Conservation (phyloP, 2,113 vertebrate genomes). For the Kobus ellipsiprymnus region DNA sequence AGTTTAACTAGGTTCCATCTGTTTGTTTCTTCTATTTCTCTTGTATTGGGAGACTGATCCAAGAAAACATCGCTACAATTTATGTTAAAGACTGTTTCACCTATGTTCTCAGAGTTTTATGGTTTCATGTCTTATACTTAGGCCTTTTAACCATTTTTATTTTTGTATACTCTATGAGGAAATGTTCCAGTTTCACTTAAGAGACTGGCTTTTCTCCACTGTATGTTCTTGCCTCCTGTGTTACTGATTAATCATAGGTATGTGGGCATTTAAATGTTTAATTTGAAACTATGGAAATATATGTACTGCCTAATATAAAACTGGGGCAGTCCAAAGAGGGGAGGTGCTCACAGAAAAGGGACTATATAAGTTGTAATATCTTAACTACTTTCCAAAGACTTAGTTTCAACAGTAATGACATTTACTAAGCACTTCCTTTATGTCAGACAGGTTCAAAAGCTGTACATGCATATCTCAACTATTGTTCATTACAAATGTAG, state of each 20-base stretch:
- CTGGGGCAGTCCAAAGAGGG: neutral
- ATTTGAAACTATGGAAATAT: neutral
- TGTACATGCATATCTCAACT: neutral
- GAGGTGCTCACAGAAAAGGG: neutral
- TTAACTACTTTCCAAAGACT: neutral
- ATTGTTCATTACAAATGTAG: neutral
- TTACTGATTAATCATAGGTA: neutral
- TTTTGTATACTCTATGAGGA: neutral
- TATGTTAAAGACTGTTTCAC: neutral
- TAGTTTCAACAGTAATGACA: neutral
- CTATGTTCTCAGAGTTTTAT: neutral
- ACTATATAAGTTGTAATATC: neutral
- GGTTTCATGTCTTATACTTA: neutral
- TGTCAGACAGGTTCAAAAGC: neutral
- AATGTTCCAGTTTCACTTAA: neutral
- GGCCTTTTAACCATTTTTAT: neutral
- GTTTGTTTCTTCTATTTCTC: neutral
- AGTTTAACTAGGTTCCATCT: neutral
- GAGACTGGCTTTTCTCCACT: neutral
- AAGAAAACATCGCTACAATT: neutral
- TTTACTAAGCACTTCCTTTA: neutral
- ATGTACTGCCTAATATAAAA: neutral
- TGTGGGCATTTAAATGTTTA: neutral
- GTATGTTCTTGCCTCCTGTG: neutral
- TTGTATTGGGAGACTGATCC: neutral